These are phyloP conservation scores for Linyphia triangularis DNA, from an alignment of 2,888 invertebrate genomes.

Conservation along the genomic window DNA sequence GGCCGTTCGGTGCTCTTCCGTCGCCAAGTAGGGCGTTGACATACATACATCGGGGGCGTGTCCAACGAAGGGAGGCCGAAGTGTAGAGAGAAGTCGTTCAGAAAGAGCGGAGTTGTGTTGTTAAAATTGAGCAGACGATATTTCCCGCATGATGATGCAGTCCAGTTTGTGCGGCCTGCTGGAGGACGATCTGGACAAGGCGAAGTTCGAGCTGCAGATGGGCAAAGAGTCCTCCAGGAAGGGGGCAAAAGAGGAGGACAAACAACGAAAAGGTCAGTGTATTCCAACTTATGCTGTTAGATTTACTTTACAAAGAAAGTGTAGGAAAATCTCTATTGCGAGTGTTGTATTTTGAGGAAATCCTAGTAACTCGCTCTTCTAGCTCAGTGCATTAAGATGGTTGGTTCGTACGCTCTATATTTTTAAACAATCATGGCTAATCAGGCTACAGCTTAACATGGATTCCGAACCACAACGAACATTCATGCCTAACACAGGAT, in stretches of 20 bases:
- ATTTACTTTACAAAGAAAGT: not conserved
- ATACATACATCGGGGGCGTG: not conserved
- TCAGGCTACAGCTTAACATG: too few relatives aligned
- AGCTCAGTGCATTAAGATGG: too few relatives aligned
- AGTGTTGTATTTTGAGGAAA: too few relatives aligned
- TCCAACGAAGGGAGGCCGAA: not conserved
- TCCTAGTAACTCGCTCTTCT: too few relatives aligned
- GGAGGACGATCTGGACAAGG: constrained; percentile 60
- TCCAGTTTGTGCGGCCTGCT: constrained; percentile 30
- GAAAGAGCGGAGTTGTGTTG: too few relatives aligned
- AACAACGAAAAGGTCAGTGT: constrained; percentile 53
- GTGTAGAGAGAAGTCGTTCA: not conserved
- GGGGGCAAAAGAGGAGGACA: constrained; percentile 50
- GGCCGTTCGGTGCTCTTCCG: too few relatives aligned
- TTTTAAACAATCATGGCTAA: too few relatives aligned
- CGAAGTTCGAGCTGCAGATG: constrained; percentile 50
- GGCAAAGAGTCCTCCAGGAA: constrained; percentile 19
- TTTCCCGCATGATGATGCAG: constrained; percentile 37
- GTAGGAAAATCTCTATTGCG: too few relatives aligned
- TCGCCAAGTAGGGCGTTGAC: not conserved
- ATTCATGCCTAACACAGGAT: too few relatives aligned
- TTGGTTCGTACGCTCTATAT: too few relatives aligned
- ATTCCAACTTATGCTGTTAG: not conserved
- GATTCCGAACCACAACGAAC: too few relatives aligned
- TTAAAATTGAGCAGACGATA: not conserved